A percentile compares a stretch with the other conserved stretches of the same genome.
Conservation (phyloP, 2,797 vertebrate genomes). For the Melanotaenia nigrans region DNA sequence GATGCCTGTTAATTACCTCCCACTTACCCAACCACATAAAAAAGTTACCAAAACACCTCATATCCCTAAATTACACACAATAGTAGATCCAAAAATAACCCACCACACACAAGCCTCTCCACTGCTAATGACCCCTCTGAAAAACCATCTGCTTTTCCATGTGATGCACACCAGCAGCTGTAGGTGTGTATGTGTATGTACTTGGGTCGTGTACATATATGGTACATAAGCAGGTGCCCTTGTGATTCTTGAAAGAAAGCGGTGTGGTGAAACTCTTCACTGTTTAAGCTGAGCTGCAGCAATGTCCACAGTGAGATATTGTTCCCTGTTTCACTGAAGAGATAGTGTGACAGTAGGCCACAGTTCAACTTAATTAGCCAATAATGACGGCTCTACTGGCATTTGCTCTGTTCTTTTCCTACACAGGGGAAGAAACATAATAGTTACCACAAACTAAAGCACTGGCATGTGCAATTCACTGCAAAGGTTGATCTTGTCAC, state of each 20-base stretch:
- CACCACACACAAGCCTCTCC: conserved; percentile 47
- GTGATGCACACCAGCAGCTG: conserved; percentile 45
- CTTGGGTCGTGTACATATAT: conserved; percentile 31
- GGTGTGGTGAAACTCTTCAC: conserved; percentile 22
- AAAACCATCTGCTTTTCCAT: conserved; percentile 63
- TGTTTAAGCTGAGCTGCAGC: conserved; percentile 34
- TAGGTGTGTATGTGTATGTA: conserved; percentile 29
- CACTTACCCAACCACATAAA: conserved; percentile 25
- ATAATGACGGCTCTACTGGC: neutral
- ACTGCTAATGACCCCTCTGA: conserved; percentile 61
- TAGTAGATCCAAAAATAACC: conserved; percentile 66
- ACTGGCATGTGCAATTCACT: neutral
- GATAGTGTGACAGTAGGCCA: neutral
- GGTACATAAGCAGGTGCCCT: conserved; percentile 57
- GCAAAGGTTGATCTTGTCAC: conserved; percentile 46
- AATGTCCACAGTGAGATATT: neutral
- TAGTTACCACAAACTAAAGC: neutral
- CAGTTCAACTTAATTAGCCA: conserved; percentile 8
- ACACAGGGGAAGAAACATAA: neutral
- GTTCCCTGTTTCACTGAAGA: conserved; percentile 18
- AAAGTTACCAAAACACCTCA: conserved; percentile 50
- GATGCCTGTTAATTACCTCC: conserved; percentile 36
- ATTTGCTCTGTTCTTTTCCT: neutral
- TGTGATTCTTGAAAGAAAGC: conserved; percentile 29
- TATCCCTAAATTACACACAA: conserved; percentile 70